Percentiles rank a stretch among this genome's conserved stretches.
phyloP scores from a whole-genome alignment of 1,140 invertebrate genomes.

The Lethrus apterus region DNA sequence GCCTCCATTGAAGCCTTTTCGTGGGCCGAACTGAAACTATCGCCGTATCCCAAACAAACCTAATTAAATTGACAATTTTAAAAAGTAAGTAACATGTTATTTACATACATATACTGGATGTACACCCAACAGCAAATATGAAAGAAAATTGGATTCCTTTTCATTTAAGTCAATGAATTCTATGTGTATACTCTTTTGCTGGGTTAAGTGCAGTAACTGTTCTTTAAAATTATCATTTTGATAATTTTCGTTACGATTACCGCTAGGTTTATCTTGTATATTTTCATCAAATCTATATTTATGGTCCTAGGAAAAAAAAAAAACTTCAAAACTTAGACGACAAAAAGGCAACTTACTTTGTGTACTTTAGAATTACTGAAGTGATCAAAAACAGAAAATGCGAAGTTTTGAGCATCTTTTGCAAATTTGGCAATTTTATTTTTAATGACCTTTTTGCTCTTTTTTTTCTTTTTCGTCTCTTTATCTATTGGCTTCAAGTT shows the following conservation, averaged over 20 bases:
- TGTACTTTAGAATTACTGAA: slow-evolving; percentile 6
- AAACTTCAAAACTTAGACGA: not conserved
- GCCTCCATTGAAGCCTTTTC: slow-evolving; percentile 9
- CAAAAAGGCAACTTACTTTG: slow-evolving; percentile 5
- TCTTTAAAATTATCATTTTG: slow-evolving; percentile 21
- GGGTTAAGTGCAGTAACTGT: slow-evolving; percentile 3
- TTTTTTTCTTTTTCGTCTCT: slow-evolving; percentile 26
- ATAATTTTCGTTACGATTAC: slow-evolving; percentile 13
- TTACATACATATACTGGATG: too few relatives aligned
- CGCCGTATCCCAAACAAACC: slow-evolving; percentile 10
- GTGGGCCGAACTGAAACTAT: not conserved
- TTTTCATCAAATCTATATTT: slow-evolving; percentile 6
- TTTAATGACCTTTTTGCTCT: slow-evolving; percentile 27
- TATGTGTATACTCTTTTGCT: slow-evolving; percentile 23
- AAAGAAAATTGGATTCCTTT: slow-evolving; percentile 17
- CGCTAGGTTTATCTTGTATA: slow-evolving; percentile 12
- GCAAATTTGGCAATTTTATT: slow-evolving; percentile 25
- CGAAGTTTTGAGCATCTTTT: slow-evolving; percentile 21
- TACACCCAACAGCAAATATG: too few relatives aligned
- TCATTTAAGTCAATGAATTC: slow-evolving; percentile 22
- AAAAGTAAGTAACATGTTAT: too few relatives aligned
- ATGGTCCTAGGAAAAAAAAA: slow-evolving; percentile 8
- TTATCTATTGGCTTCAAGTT: slow-evolving; percentile 16
- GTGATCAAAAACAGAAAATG: slow-evolving; percentile 18
- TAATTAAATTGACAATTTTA: not conserved